Percentiles rank a stretch among this genome's conserved stretches.
These are phyloP conservation scores for Leptinotarsa tumamoca DNA, from an alignment of 2,888 invertebrate genomes.

Conservation along the genomic window DNA sequence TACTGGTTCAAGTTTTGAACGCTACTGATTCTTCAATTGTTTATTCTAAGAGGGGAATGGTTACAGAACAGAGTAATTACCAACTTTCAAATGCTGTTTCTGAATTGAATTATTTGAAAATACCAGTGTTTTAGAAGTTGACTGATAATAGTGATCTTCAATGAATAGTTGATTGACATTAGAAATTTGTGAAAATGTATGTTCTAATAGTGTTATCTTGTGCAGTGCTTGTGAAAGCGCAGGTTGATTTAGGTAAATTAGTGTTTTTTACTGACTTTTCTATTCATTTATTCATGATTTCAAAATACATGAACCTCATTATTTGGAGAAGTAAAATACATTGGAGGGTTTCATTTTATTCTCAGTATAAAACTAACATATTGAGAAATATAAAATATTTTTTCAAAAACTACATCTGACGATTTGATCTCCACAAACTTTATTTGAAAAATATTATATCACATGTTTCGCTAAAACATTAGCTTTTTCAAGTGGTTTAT, in stretches of 20 bases:
- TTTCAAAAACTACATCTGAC: too few species aligned
- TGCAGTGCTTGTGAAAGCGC: constrained; percentile 41
- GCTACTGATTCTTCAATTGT: constrained; percentile 14
- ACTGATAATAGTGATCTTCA: constrained; percentile 1
- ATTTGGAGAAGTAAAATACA: too few species aligned
- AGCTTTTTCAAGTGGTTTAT: too few species aligned
- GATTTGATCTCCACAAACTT: too few species aligned
- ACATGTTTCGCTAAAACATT: too few species aligned
- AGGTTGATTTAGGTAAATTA: constrained; percentile 49
- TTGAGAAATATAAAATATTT: too few species aligned
- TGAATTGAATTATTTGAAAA: constrained; percentile 7
- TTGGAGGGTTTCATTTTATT: too few species aligned
- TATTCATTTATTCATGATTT: too few species aligned
- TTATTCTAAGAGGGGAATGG: constrained; percentile 9
- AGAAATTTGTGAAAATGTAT: constrained; percentile 30
- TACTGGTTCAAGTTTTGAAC: neutral
- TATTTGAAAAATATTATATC: too few species aligned
- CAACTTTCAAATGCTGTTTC: neutral
- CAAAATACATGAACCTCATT: too few species aligned
- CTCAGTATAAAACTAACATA: too few species aligned
- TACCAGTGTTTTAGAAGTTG: constrained; percentile 11
- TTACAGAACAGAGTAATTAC: neutral
- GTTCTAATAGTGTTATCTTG: constrained; percentile 32
- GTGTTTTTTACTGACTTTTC: neutral
- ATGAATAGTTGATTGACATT: neutral